A percentile compares a stretch with the other conserved stretches of the same genome.
Conservation (phyloP, 2,888 invertebrate species). For the Ariolimax columbianus region DNA sequence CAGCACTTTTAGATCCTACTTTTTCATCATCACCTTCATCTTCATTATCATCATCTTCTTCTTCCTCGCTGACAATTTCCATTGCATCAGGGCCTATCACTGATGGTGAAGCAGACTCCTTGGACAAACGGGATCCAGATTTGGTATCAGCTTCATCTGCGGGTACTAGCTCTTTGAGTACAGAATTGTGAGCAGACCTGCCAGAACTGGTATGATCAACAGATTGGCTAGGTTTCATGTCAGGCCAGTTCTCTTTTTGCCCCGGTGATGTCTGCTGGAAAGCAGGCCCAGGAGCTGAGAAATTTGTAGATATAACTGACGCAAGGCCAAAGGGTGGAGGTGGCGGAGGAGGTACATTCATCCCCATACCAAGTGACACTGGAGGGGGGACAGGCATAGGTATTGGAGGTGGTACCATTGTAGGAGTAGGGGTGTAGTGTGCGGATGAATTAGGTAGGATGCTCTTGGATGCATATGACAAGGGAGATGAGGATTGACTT, state of each 20-base stretch:
- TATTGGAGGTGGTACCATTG: constrained; percentile 50
- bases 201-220: constrained; percentile 5
- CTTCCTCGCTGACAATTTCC: constrained; percentile 49
- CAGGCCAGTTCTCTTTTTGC: constrained; percentile 60
- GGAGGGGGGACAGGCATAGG: constrained; percentile 50
- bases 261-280: constrained; percentile 57
- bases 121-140: constrained; percentile 23
- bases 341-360: constrained; percentile 48
- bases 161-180: constrained; percentile 51
- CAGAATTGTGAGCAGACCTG: constrained; percentile 42
- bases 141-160: constrained; percentile 32
- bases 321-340: constrained; percentile 47
- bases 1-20: not conserved
- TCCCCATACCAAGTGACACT: constrained; percentile 43
- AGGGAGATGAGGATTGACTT: constrained; percentile 42
- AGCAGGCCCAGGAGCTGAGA: constrained; percentile 41
- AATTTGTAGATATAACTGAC: constrained; percentile 30
- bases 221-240: constrained; percentile 13
- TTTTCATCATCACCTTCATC: not conserved
- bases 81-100: constrained; percentile 48
- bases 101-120: constrained; percentile 43
- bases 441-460: constrained; percentile 40
- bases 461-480: constrained; percentile 29
- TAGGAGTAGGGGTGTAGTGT: constrained; percentile 44
- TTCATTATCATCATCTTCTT: constrained; percentile 17